A percentile compares a stretch with the other conserved stretches of the same genome.
Evolutionary conservation across 2,888 invertebrate species (phyloP).

Genomic region (Eulithis prunata): DNA sequence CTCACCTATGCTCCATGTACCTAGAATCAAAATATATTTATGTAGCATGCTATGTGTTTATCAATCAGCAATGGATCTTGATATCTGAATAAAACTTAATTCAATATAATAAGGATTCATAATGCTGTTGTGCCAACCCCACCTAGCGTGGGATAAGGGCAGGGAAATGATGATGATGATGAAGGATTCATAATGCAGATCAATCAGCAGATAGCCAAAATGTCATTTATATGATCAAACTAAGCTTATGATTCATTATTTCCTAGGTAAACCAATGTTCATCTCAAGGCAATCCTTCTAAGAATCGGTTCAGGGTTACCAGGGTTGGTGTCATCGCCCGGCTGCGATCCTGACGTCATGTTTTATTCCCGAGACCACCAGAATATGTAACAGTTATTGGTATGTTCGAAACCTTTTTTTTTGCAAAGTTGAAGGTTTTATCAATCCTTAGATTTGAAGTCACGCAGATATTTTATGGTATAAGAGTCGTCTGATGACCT

Average conservation of each 20-base stretch:
- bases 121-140: too few relatives aligned
- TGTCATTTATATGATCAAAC: slow-evolving; percentile 26
- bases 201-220: slow-evolving; percentile 38
- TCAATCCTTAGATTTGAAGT: slow-evolving; percentile 2
- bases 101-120: too few relatives aligned
- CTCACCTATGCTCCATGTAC: too few relatives aligned
- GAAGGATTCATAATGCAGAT: slow-evolving; percentile 17
- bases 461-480: background rate
- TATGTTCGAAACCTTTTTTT: slow-evolving; percentile 13
- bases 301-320: slow-evolving; percentile 42
- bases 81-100: too few relatives aligned
- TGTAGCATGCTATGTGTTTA: too few relatives aligned
- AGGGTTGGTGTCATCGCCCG: slow-evolving; percentile 40
- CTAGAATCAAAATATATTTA: too few relatives aligned
- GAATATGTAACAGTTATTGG: background rate
- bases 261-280: slow-evolving; percentile 29
- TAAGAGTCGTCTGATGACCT: too few relatives aligned
- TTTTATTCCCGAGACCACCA: slow-evolving; percentile 25
- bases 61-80: too few relatives aligned
- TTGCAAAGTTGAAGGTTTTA: slow-evolving; percentile 19
- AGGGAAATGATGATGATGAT: too few relatives aligned
- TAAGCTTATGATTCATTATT: slow-evolving; percentile 36
- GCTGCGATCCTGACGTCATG: slow-evolving; percentile 39
- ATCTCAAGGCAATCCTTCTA: slow-evolving; percentile 28
- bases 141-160: too few relatives aligned